phyloP scores from a whole-genome alignment of 2,797 vertebrate species.

The Diplodus puntazzo region DNA sequence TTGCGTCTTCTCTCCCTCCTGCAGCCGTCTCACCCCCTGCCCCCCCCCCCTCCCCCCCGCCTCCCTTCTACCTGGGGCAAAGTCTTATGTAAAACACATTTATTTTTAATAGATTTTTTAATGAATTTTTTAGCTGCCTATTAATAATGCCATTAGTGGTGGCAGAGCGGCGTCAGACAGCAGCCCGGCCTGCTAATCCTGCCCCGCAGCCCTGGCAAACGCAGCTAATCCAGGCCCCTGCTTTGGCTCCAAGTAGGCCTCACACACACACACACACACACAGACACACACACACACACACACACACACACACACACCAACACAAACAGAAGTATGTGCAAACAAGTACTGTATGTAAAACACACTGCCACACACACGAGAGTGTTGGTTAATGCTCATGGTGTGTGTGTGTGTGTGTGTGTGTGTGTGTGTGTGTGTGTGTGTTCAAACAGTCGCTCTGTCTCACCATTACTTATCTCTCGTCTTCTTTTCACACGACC shows the following conservation, averaged over 20 bases:
- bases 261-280: conserved; percentile 67
- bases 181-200: conserved; percentile 96
- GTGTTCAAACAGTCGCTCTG: conserved; percentile 60
- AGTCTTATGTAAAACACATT: conserved; percentile 99
- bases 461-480: conserved; percentile 55
- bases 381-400: conserved; percentile 66
- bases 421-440: conserved; percentile 62
- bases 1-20: conserved; percentile 75
- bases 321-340: conserved; percentile 53
- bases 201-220: conserved; percentile 97
- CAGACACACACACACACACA: conserved; percentile 39
- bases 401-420: conserved; percentile 61
- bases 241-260: conserved; percentile 90
- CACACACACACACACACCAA: conserved; percentile 35
- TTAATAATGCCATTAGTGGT: conserved; percentile 99
- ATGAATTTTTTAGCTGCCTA: conserved; percentile 99
- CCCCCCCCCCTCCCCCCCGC: background rate
- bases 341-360: conserved; percentile 65
- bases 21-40: conserved; percentile 42
- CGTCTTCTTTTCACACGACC: conserved; percentile 32
- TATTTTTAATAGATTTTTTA: conserved; percentile 99
- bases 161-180: conserved; percentile 95
- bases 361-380: conserved; percentile 31
- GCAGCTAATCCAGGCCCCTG: conserved; percentile 96
- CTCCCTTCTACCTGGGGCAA: conserved; percentile 94